phyloP scores from a whole-genome alignment of 2,888 invertebrate genomes.

The Ditula angustiorana region DNA sequence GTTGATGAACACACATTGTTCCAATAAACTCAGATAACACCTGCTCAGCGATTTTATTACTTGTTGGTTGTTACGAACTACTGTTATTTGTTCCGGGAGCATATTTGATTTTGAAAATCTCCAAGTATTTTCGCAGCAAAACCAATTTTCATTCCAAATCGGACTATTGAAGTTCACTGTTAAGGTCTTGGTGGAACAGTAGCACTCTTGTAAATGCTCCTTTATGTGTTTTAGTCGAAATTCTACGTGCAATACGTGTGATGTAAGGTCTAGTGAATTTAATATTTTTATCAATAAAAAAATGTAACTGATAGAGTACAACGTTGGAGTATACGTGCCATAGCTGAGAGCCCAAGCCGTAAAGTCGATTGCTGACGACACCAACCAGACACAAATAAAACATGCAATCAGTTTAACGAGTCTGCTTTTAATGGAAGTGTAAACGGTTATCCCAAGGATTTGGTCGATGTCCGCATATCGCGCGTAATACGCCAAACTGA shows the following conservation, averaged over 20 bases:
- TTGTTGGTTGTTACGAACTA: constrained; percentile 40
- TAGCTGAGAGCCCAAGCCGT: constrained; percentile 59
- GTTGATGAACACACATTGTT: constrained; percentile 69
- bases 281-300: constrained; percentile 70
- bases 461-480: constrained; percentile 64
- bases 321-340: constrained; percentile 52
- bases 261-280: constrained; percentile 64
- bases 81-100: constrained; percentile 18
- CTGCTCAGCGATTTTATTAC: constrained; percentile 58
- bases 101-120: constrained; percentile 30
- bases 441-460: constrained; percentile 55
- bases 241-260: constrained; percentile 64
- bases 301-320: constrained; percentile 58
- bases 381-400: constrained; percentile 56
- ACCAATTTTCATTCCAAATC: constrained; percentile 56
- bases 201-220: constrained; percentile 55
- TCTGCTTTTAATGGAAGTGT: constrained; percentile 51
- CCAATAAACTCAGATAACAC: constrained; percentile 67
- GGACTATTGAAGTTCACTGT: constrained; percentile 45
- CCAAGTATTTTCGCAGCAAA: constrained; percentile 45
- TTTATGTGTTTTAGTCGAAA: constrained; percentile 59
- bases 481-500: constrained; percentile 60
- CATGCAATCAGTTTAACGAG: constrained; percentile 52
- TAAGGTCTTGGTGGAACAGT: constrained; percentile 40
- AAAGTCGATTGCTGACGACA: constrained; percentile 57